phyloP scores from a whole-genome alignment of 2,797 vertebrate species.

The Molossus alvarezi region DNA sequence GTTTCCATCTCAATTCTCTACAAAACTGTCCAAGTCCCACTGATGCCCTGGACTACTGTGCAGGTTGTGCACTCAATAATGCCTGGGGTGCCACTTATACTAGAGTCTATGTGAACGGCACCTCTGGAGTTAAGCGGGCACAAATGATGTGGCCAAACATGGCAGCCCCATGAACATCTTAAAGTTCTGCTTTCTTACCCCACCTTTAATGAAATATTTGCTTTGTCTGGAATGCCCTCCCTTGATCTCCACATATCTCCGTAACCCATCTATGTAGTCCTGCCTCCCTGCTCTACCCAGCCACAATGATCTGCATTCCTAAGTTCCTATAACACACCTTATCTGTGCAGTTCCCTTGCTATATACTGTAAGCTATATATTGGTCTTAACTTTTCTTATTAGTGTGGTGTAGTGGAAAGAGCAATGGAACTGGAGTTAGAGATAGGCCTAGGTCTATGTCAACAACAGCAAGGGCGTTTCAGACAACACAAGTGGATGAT shows the following conservation, averaged over 20 bases:
- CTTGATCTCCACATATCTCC: neutral
- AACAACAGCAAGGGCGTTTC: neutral
- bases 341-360: neutral
- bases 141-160: neutral
- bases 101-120: neutral
- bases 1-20: slow-evolving; percentile 1
- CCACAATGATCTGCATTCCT: neutral
- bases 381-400: neutral
- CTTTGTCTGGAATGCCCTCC: neutral
- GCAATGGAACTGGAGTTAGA: neutral
- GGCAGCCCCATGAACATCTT: neutral
- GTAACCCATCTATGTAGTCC: neutral
- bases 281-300: neutral
- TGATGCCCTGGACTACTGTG: neutral
- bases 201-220: neutral
- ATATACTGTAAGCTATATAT: neutral
- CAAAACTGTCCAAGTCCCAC: neutral
- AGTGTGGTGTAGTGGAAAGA: neutral
- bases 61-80: neutral
- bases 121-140: neutral
- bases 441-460: neutral
- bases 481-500: neutral
- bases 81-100: neutral
- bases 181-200: neutral
- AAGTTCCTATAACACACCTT: neutral